Conservation (phyloP, 1,140 invertebrate genomes). For the Sogatella furcifera region DNA sequence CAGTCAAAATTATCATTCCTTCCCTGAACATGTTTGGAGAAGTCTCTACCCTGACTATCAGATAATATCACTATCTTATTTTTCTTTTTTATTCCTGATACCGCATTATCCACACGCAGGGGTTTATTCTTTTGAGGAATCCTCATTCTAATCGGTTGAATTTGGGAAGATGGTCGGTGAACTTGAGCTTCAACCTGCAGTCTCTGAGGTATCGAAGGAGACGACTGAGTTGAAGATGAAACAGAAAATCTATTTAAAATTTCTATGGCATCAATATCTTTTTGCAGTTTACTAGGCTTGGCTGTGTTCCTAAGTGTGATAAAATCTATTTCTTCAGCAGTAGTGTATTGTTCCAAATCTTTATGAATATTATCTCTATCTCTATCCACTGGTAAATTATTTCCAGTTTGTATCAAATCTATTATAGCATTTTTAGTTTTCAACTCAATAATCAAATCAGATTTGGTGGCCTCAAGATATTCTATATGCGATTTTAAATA, state of each 20-base stretch:
- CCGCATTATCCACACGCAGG: background rate
- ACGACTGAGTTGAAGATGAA: too few relatives aligned
- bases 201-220: too few relatives aligned
- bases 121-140: background rate
- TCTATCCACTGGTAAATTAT: background rate
- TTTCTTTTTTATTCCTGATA: background rate
- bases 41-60: slow-evolving; percentile 5
- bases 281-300: background rate
- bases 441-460: background rate
- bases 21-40: background rate
- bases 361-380: too few relatives aligned
- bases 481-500: background rate
- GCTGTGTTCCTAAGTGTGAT: background rate
- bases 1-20: background rate
- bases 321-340: background rate
- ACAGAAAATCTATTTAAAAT: background rate
- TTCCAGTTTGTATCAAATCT: too few relatives aligned
- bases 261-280: background rate
- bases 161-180: too few relatives aligned
- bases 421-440: slow-evolving; percentile 3
- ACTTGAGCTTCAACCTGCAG: background rate
- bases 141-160: background rate
- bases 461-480: background rate
- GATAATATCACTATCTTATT: background rate
- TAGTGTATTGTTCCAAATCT: too few relatives aligned